Evolutionary conservation across 2,888 invertebrate genomes (phyloP).

Genomic region (Oxystoma pomonae): DNA sequence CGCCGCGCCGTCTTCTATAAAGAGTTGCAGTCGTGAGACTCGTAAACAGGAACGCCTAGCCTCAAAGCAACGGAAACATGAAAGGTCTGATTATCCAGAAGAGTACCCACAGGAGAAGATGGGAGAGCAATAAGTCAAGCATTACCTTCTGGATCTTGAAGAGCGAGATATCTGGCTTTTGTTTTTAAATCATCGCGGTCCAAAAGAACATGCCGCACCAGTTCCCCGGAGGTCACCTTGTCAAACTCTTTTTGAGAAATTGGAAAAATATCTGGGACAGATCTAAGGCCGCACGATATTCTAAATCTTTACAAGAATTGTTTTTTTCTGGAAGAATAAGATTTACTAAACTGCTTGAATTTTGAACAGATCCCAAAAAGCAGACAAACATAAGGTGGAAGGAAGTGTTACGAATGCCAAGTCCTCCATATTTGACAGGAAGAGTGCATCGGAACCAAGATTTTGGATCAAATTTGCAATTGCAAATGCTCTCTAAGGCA

Average conservation of each 20-base stretch:
- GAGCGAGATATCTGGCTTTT: neutral
- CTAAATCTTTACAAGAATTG: neutral
- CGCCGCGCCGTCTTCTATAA: too few relatives aligned
- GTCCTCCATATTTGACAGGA: neutral
- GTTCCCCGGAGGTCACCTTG: neutral
- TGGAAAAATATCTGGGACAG: neutral
- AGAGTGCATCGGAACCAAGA: neutral
- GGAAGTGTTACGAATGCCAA: neutral
- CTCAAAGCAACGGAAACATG: neutral
- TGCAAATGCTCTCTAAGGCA: neutral
- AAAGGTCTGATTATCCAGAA: too few relatives aligned
- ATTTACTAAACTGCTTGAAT: too few relatives aligned
- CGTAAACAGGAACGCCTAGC: neutral
- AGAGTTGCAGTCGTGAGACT: neutral
- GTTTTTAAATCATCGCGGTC: neutral
- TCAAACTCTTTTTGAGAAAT: neutral
- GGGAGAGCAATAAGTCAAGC: neutral
- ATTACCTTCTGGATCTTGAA: neutral
- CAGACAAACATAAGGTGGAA: neutral
- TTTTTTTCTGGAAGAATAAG: neutral
- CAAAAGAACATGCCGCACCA: too few relatives aligned
- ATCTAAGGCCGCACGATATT: neutral
- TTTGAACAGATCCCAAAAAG: neutral
- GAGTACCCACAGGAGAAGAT: neutral
- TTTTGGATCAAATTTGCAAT: neutral